phyloP scores from a whole-genome alignment of 2,113 vertebrate species.

The Suncus etruscus region DNA sequence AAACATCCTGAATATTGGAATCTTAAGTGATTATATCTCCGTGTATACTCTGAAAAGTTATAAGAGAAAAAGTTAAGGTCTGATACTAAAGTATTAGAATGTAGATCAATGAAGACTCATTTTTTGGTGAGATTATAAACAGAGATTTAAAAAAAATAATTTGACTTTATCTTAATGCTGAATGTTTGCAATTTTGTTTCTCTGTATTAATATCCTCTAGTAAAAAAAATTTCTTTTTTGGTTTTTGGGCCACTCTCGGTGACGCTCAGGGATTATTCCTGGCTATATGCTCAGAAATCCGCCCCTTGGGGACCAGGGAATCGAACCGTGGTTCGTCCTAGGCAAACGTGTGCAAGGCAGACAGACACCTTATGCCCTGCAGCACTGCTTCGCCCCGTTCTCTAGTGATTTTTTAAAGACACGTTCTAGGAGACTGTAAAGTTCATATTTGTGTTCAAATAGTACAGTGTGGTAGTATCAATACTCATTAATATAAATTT shows the following conservation, averaged over 20 bases:
- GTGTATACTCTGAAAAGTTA: background rate
- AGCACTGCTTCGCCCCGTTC: no score
- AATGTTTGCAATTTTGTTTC: background rate
- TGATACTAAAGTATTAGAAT: background rate
- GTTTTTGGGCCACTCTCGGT: no score
- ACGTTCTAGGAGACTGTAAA: background rate
- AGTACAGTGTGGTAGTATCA: background rate
- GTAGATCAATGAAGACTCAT: background rate
- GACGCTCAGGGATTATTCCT: no score
- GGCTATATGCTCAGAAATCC: no score
- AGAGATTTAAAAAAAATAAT: background rate
- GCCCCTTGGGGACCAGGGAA: no score
- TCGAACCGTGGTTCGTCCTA: no score
- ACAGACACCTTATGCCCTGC: no score
- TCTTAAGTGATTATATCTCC: background rate
- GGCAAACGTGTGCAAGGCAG: no score
- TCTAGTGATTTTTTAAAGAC: background rate
- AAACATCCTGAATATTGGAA: background rate
- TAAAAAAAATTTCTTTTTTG: background rate
- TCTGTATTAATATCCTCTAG: background rate
- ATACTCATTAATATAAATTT: background rate
- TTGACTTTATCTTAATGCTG: background rate
- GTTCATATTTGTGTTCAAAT: no score
- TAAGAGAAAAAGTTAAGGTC: background rate
- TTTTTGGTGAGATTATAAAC: background rate